A percentile compares a stretch with the other conserved stretches of the same genome.
phyloP scores from a whole-genome alignment of 2,113 vertebrate species.

The Rousettus leschenaultii region DNA sequence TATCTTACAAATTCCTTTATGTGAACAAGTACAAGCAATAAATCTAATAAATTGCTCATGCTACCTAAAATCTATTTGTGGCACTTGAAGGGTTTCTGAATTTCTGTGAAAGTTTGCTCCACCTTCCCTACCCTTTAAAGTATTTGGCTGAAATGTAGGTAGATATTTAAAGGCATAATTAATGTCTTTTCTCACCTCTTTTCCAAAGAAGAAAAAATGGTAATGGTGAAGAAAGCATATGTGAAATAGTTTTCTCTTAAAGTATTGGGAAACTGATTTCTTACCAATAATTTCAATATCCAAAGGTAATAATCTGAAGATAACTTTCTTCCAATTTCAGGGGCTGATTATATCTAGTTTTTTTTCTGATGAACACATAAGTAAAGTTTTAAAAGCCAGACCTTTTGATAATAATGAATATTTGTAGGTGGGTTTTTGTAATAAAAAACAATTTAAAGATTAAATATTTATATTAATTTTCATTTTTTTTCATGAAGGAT shows the following conservation, averaged over 20 bases:
- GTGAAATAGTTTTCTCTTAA: not conserved
- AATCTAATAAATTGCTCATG: constrained; percentile 73
- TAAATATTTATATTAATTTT: not conserved
- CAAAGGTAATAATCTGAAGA: not conserved
- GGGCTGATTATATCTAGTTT: not conserved
- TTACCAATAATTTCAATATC: not conserved
- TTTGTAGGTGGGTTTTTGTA: not conserved
- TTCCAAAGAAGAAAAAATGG: not conserved
- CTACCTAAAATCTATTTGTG: constrained; percentile 36
- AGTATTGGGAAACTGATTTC: not conserved
- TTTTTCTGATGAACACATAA: not conserved
- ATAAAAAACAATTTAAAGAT: not conserved
- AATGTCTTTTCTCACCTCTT: not conserved
- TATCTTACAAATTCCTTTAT: constrained; percentile 52
- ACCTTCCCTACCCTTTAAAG: not conserved
- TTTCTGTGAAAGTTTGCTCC: constrained; percentile 5
- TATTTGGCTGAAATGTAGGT: constrained; percentile 11
- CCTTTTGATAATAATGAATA: not conserved
- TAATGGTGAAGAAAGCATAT: not conserved
- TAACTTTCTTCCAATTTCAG: not conserved
- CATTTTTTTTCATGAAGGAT: not conserved
- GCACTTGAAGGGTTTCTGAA: constrained; percentile 52
- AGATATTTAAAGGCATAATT: not conserved
- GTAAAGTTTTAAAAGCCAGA: not conserved
- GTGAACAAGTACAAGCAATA: constrained; percentile 58